Evolutionary conservation across 2,888 invertebrate species (phyloP), one percentile per base, ranked within the genome.

Genomic region (Nymphalis c-album): DNA sequence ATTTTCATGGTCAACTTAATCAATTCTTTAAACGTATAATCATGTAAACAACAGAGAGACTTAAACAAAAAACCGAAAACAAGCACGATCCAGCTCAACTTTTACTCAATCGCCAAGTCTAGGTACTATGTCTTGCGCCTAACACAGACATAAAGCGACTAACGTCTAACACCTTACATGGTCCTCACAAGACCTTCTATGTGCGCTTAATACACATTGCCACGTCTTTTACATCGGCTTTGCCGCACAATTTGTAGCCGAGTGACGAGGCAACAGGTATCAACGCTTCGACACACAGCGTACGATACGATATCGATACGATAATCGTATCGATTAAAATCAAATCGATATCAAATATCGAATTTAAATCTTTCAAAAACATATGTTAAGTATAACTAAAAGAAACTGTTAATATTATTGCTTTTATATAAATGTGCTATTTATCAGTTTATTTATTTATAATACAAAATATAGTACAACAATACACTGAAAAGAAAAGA

Each of bases 201-300:
- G 53, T 55, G 40, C 22, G 26, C 55, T 51, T 66, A 66, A 61
- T 70, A 58, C 62, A 58, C 61, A 48, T 22, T 48, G 74, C 74
- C 69, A 73, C 75, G 77, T 74, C 74, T 75, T 75, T 79, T 76
- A 76, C 78, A 81, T 83, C 78, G 80, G 76, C 76, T 78, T 83
- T 78, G 74, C 73, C 71, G 64, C 62, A 76, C 82, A 82, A 85
- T 85, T 85, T 85, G 84, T 84, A 81, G 77, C 71, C 64, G 53
- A 59, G 69, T 74, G 74, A 80, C 77, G 76, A 69, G 73, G 70
- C 70, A 76, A 71, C 73, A 69, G 64, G 68, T 68, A 57, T 51
- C 45, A 18, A 60, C 13, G n/a, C 57, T 40, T 18, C 8, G 16
- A 40, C 22, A 18, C 7, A 61, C 26, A 26, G 31, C 26, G 64